Conservation (phyloP, 64 coral and sea anemone species). For the Trachythela sp. region DNA sequence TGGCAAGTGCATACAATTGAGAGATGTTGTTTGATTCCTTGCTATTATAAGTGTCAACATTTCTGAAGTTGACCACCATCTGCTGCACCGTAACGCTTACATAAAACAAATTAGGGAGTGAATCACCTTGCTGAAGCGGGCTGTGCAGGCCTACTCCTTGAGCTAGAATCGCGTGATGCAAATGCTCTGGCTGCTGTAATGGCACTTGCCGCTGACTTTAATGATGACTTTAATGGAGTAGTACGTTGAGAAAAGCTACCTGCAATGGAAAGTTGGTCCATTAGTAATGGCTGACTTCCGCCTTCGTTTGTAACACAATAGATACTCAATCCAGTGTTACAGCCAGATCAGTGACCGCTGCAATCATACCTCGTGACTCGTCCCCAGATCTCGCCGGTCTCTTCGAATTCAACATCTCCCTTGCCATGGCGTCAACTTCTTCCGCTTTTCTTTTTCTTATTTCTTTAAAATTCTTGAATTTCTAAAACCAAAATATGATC, state of each 20-base stretch:
- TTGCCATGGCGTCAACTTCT: neutral
- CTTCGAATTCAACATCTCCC: neutral
- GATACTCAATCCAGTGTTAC: neutral
- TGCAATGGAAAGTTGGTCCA: neutral
- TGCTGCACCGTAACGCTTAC: too few species aligned
- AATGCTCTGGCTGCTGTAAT: neutral
- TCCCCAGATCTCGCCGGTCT: neutral
- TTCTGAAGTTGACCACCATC: too few species aligned
- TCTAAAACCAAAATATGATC: neutral
- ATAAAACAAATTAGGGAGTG: neutral
- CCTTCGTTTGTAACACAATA: too few species aligned
- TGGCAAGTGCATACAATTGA: too few species aligned
- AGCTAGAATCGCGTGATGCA: neutral
- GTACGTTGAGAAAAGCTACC: neutral
- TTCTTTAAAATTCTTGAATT: slow-evolving; percentile 26
- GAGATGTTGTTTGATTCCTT: too few species aligned
- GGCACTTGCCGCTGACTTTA: slow-evolving; percentile 8
- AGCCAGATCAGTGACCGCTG: neutral
- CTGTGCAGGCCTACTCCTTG: neutral
- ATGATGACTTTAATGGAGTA: neutral
- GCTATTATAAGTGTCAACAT: too few species aligned
- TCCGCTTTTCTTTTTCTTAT: slow-evolving; percentile 14
- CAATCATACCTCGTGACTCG: neutral
- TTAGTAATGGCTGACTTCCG: too few species aligned
- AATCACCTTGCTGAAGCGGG: neutral